Base-by-base conservation (phyloP, 1,140 invertebrate species). In the Drosophila insularis region DNA sequence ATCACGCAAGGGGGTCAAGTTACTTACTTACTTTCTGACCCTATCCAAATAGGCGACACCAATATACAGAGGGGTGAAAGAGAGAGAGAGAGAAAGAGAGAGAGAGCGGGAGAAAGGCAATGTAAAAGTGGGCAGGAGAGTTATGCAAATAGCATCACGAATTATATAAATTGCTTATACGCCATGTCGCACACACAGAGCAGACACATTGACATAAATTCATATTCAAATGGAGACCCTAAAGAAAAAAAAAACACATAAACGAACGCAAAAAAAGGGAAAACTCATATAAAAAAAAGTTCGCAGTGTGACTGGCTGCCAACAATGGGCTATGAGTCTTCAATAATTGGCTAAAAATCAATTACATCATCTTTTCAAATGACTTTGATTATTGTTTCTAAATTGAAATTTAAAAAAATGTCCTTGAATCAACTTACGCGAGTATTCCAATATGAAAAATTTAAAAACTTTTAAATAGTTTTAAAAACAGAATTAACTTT, bases 161-260 rank as follows among this genome's bases (percentile, higher is more conserved):
- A 89, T 89, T 82, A 87, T 78, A 87, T 87, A 89, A 87, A 87
- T 87, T 87, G 82, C 82, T 84, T 87, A 87, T 87, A 87, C 82
- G 84, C 79, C 67, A 55, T 62, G 82, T 73, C 65, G 78, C 58
- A 69, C 61, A 68, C 75, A 71, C 66, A 79, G 27, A 46, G 27
- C 72, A 75, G 72, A 71, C 79, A 82, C 80, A 89, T 82, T 75
- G 84, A 78, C 73, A 87, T 87, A 87, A 87, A 89, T 87, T 87
- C 84, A 86, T 81, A 87, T 87, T 82, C 76, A 79, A 87, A 87
- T 87, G 84, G 63, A 39, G 58, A 43, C 67, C 59, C 71, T 65
- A 35, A 35, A 21, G 4, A 21, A 11, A 8, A 13, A 13, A 53
- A 6, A 31, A 23, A 23, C 27, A 27, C 27, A 27, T 7, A 27